Base-by-base conservation (phyloP, 2,113 vertebrate genomes). In the Hiodon tergisus region DNA sequence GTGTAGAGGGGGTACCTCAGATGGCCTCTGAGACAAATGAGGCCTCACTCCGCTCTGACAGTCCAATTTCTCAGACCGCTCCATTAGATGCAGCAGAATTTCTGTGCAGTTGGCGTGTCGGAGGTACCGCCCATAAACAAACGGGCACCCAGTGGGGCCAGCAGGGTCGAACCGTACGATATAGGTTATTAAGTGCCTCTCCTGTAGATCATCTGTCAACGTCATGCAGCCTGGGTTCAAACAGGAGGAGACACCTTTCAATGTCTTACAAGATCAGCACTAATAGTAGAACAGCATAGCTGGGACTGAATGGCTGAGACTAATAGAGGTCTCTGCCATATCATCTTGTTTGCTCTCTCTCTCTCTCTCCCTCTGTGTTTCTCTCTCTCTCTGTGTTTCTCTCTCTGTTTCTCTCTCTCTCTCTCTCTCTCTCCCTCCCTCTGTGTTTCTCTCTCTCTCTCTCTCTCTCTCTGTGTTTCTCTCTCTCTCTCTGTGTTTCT, bases 21-120 rank as follows among this genome's bases (percentile, higher is more conserved):
- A 77, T 47, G 73, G 87, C 86, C 85, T 75, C 80, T 75, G 91
- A 98, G 95, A 96, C 95, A 96, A 96, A 98, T 95, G 95, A 96
- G 91, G 84, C 87, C 92, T 94, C 90, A 80, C 53, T 80, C 86
- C 9, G 65, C 67, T 71, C 74, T 94, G 96, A 95, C 96, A 97
- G 93, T 87, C 84, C 87, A 95, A 96, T 96, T 91, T 90, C 91
- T 98, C 95, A 96, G 85, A 88, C 89, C 86, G 76, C 86, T 89
- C 90, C 78, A 71, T 95, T 92, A 91, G 87, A 85, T 84, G 74
- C 88, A 89, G 89, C 72, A 82, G 90, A 90, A 88, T 89, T 89
- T 90, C 86, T 83, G 83, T 86, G 76, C 70, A 82, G 87, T 88
- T 89, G 82, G 86, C 86, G 81, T 93, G 89, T 93, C 89, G 85